Conservation (phyloP, 1,140 invertebrate species). For the Eulimnadia texana region DNA sequence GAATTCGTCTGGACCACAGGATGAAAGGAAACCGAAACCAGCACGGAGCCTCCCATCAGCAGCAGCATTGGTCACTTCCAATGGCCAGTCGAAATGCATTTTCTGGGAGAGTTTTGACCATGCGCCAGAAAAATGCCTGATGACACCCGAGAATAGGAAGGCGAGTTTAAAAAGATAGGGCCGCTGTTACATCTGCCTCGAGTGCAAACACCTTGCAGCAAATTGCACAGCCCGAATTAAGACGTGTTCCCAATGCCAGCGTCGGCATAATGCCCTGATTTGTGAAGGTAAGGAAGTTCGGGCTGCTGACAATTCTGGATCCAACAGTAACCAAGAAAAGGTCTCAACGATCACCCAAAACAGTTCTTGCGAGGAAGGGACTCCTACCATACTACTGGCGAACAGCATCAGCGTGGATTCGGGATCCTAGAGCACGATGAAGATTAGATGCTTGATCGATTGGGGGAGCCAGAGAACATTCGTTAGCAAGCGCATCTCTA, state of each 20-base stretch:
- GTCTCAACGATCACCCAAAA: neutral
- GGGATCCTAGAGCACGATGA: neutral
- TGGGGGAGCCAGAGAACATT: constrained; percentile 2
- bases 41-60: no score
- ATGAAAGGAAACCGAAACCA: neutral
- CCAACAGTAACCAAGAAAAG: neutral
- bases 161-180: neutral
- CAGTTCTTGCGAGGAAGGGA: neutral
- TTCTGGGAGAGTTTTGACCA: neutral
- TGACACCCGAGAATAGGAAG: neutral
- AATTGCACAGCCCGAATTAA: neutral
- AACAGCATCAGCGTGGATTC: neutral
- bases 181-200: constrained; percentile 3
- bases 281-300: neutral
- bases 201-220: neutral
- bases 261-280: neutral
- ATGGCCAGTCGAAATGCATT: neutral
- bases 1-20: neutral
- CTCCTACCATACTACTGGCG: neutral
- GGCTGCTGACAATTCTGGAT: neutral
- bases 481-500: neutral
- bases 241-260: neutral
- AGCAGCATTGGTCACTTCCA: neutral
- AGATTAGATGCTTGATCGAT: neutral
- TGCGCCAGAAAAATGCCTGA: neutral